A percentile compares a stretch with the other conserved stretches of the same genome.
Evolutionary conservation across 35 echinoderm and acorn worm species (phyloP).

Genomic region (Eucidaris tribuloides): DNA sequence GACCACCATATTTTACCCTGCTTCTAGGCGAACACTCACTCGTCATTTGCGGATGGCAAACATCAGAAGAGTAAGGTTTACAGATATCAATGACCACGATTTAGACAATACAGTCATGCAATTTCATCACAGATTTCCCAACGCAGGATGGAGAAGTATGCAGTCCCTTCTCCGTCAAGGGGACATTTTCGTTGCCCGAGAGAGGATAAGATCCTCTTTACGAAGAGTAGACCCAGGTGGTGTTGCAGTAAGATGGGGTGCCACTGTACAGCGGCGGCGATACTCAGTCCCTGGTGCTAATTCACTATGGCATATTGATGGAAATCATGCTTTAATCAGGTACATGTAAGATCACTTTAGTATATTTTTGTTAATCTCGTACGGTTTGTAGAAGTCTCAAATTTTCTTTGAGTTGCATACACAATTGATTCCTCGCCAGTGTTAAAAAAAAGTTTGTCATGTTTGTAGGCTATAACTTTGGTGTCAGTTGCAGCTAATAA

Average conservation of each 20-base stretch:
- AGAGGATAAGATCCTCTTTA: constrained; percentile 6
- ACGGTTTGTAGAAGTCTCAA: too few species aligned
- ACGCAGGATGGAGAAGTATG: constrained; percentile 39
- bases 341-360: too few species aligned
- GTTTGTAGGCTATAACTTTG: too few species aligned
- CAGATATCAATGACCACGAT: background rate
- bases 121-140: constrained; percentile 18
- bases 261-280: constrained; percentile 7
- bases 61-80: background rate
- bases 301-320: constrained; percentile 44
- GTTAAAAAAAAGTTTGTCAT: too few species aligned
- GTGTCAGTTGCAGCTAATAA: too few species aligned
- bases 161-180: constrained; percentile 12
- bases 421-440: too few species aligned
- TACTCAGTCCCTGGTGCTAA: constrained; percentile 39
- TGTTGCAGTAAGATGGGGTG: constrained; percentile 38
- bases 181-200: constrained; percentile 7
- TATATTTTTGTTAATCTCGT: too few species aligned
- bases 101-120: background rate
- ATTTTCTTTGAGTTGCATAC: too few species aligned
- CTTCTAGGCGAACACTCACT: background rate
- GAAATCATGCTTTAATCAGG: constrained; percentile 51
- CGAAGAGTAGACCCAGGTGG: constrained; percentile 40
- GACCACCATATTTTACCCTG: background rate
- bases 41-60: background rate